phyloP scores from a whole-genome alignment of 1,140 invertebrate genomes.

The Lepidurus packardi region DNA sequence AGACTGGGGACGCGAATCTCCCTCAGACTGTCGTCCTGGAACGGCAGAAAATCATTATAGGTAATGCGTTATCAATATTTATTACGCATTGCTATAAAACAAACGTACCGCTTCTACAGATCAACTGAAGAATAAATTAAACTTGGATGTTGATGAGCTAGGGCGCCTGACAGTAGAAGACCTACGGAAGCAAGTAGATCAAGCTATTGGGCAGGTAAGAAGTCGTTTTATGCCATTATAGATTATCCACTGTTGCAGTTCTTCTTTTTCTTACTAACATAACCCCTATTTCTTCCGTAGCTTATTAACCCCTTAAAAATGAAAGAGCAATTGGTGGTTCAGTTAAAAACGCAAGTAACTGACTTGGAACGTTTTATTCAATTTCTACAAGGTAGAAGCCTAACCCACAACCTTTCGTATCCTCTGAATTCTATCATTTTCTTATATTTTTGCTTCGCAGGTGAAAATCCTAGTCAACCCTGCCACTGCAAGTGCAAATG shows the following conservation, averaged over 20 bases:
- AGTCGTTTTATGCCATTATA: neutral
- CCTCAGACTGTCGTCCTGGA: slow-evolving; percentile 77
- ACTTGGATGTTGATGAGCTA: slow-evolving; percentile 54
- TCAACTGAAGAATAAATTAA: slow-evolving; percentile 53
- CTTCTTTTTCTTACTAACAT: neutral
- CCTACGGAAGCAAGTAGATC: slow-evolving; percentile 51
- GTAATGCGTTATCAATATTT: slow-evolving; percentile 40
- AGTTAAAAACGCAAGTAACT: slow-evolving; percentile 92
- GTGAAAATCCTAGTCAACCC: slow-evolving; percentile 36
- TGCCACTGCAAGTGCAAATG: slow-evolving; percentile 57
- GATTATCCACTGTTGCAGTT: neutral
- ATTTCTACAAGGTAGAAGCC: slow-evolving; percentile 73
- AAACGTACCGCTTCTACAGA: slow-evolving; percentile 40
- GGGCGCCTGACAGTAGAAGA: slow-evolving; percentile 51
- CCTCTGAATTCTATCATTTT: neutral
- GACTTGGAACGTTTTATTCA: slow-evolving; percentile 96
- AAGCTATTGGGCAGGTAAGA: slow-evolving; percentile 52
- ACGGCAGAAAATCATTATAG: slow-evolving; percentile 80
- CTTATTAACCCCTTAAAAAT: slow-evolving; percentile 90
- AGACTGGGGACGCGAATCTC: slow-evolving; percentile 71
- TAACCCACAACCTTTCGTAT: neutral
- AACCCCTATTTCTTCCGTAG: slow-evolving; percentile 49
- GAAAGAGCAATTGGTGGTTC: slow-evolving; percentile 89
- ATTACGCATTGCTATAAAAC: neutral
- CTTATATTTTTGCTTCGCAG: slow-evolving; percentile 28